phyloP scores from a whole-genome alignment of 2,797 vertebrate genomes.

The Hippoglossus hippoglossus region DNA sequence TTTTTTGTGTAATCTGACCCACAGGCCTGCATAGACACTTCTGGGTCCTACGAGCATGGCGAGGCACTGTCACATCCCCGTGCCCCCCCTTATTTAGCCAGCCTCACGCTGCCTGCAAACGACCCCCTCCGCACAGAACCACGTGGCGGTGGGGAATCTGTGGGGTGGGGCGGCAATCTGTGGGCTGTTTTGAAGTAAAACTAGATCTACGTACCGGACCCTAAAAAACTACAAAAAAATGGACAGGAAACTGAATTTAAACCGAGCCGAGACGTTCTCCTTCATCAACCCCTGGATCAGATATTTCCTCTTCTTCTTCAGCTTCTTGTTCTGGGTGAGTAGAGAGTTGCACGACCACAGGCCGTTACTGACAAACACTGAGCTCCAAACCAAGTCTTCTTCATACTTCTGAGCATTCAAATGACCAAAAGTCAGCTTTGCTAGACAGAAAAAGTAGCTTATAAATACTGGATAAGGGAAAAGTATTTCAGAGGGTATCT shows the following conservation, averaged over 20 bases:
- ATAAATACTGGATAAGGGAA: conserved; percentile 68
- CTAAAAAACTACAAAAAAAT: conserved; percentile 54
- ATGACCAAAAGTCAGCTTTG: conserved; percentile 19
- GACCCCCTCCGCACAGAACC: conserved; percentile 32
- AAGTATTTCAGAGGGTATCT: conserved; percentile 44
- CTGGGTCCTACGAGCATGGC: conserved; percentile 54
- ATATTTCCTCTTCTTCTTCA: conserved; percentile 88
- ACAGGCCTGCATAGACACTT: conserved; percentile 64
- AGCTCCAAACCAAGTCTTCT: neutral
- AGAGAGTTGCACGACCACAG: neutral
- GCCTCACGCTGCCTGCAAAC: conserved; percentile 13
- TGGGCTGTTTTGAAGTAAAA: conserved; percentile 38
- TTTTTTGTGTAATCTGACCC: conserved; percentile 73
- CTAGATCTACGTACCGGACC: neutral
- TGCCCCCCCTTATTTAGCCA: conserved; percentile 49
- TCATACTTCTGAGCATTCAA: conserved; percentile 28
- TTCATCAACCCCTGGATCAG: conserved; percentile 86
- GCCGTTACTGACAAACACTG: conserved; percentile 5
- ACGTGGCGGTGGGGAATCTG: conserved; percentile 41
- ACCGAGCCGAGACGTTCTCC: conserved; percentile 81
- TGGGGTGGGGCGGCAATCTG: conserved; percentile 41
- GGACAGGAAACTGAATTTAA: conserved; percentile 78
- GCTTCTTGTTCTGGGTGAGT: conserved; percentile 88
- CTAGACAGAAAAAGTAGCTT: conserved; percentile 8
- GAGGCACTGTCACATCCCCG: conserved; percentile 42